A percentile compares a stretch with the other conserved stretches of the same genome.
Evolutionary conservation across 2,797 vertebrate species (phyloP).

Genomic region (Rhynchotus rufescens): DNA sequence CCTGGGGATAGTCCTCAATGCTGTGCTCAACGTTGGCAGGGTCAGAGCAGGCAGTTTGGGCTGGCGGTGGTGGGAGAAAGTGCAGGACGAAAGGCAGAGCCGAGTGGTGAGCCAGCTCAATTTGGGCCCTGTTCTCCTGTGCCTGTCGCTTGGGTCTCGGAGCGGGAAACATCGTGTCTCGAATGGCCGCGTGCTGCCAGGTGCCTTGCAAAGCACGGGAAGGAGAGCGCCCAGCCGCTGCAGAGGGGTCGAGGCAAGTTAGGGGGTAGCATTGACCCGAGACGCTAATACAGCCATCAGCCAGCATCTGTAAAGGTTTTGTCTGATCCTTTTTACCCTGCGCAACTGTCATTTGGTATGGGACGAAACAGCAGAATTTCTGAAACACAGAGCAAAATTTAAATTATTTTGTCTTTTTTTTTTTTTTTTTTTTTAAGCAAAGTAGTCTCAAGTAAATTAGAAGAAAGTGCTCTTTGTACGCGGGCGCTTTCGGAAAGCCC

Average conservation of each 20-base stretch:
- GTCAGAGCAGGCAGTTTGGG: rapidly evolving
- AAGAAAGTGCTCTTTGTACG: constrained; percentile 87
- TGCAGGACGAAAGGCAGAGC: neutral
- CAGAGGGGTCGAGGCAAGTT: neutral
- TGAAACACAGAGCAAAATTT: neutral
- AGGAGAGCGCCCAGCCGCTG: neutral
- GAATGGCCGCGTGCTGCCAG: neutral
- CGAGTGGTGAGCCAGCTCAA: neutral
- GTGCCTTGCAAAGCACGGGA: neutral
- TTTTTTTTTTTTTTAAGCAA: constrained; percentile 64
- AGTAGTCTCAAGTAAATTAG: constrained; percentile 84
- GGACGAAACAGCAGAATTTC: neutral
- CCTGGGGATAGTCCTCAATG: neutral
- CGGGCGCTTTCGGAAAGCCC: constrained; percentile 81
- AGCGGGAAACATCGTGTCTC: neutral
- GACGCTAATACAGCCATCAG: neutral
- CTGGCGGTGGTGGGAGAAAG: neutral
- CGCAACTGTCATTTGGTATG: neutral
- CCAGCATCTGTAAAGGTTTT: neutral
- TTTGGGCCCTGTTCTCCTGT: neutral
- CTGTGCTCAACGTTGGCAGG: neutral
- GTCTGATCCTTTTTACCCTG: neutral
- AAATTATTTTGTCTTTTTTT: neutral
- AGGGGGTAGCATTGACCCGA: neutral
- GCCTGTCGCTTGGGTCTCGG: neutral